Conservation (phyloP, 2,888 invertebrate genomes). For the Conistra vaccinii region DNA sequence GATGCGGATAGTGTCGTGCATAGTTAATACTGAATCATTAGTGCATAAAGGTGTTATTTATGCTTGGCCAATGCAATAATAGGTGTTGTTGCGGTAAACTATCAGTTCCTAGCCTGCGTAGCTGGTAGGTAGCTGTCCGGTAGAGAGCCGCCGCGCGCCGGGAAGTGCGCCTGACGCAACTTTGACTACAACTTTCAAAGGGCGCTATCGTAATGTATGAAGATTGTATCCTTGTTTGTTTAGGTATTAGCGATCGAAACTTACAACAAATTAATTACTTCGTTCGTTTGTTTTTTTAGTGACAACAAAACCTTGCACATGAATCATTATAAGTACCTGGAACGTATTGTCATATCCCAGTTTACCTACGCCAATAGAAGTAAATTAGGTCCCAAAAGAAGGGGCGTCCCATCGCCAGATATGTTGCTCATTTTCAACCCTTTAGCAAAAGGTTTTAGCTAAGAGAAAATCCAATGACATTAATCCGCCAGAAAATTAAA, state of each 20-base stretch:
- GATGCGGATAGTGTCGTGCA: constrained; percentile 24
- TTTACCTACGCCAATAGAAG: neutral
- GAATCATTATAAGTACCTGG: neutral
- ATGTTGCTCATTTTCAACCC: neutral
- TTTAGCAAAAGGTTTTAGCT: neutral
- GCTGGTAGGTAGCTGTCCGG: neutral
- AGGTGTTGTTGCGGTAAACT: constrained; percentile 45
- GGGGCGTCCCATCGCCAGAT: too few species aligned
- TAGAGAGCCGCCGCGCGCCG: constrained; percentile 20
- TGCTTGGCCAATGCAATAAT: constrained; percentile 28
- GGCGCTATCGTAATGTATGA: constrained; percentile 24
- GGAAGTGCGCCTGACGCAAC: constrained; percentile 46
- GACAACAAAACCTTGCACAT: neutral
- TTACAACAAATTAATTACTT: neutral
- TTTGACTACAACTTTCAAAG: constrained; percentile 26
- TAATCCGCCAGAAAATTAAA: neutral
- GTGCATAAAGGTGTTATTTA: constrained; percentile 45
- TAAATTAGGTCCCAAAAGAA: neutral
- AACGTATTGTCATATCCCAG: neutral
- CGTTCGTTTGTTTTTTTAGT: neutral
- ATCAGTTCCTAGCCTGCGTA: constrained; percentile 32
- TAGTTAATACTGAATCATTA: constrained; percentile 30
- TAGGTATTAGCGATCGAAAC: neutral
- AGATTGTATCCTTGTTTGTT: constrained; percentile 22
- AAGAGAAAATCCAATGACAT: neutral